Evolutionary conservation across 1,140 invertebrate species (phyloP), one percentile per base, ranked within the genome.

Genomic region (Halyomorpha halys): DNA sequence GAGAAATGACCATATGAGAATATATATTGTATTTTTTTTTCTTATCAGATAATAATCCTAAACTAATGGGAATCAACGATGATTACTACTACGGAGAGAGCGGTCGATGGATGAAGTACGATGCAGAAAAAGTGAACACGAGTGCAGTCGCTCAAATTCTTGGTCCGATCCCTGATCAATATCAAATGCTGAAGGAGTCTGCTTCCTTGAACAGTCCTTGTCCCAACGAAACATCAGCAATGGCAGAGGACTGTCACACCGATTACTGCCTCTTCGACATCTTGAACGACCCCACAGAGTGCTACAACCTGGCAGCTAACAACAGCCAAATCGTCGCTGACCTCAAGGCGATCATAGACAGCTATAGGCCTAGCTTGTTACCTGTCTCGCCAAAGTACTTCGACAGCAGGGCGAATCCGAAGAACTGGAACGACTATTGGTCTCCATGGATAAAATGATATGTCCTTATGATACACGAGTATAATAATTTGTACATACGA

Each of bases 191-290:
- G 6, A 39, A 9, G 13, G 4, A 39, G 34, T 39, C 34, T 6
- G 34, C 34, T 39, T 39, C 34, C 6, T 1, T 39, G 1, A 39
- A 39, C 11, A 39, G 4, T 3, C 34, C 21, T 5, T 59, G 54
- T 14, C 4, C 16, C 1, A 21, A 34, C 25, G 25, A n/a, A 34
- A n/a, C 19, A 13, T 8, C 54, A 25, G 30, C 54, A 1, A 23
- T 23, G 25, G 47, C 47, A 1, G 6, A 16, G 8, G 16, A 34
- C 21, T 63, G 62, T 49, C 44, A 63, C 14, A 21, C 30, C 13
- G 19, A 34, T 3, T 56, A 54, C 62, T 63, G 62, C 49, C 62
- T 63, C 18, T 63, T n/a, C 39, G 25, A 63, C 18, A 30, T 63
- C 27, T 25, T 16, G 15, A 21, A 39, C 6, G 62, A 63, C 44